Evolutionary conservation across 2,888 invertebrate genomes (phyloP).

Genomic region (Argyra leucocephala): DNA sequence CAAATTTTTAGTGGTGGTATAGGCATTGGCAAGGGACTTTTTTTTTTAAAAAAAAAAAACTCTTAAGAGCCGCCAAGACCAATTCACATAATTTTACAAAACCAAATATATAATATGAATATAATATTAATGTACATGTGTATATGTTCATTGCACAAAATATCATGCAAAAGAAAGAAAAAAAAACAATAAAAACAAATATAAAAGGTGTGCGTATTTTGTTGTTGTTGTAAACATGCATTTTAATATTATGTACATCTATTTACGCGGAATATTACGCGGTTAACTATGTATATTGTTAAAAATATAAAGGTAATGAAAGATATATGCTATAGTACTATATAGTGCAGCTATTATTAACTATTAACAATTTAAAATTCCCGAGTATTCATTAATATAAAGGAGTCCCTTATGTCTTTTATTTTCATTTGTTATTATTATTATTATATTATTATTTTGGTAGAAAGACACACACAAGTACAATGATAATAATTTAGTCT

Average conservation of each 20-base stretch:
- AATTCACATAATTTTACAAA: neutral
- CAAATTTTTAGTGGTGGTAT: no score
- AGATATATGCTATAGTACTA: neutral
- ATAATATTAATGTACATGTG: neutral
- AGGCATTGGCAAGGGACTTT: neutral
- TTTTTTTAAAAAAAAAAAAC: neutral
- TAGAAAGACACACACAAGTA: no score
- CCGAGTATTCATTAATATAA: neutral
- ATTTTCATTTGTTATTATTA: neutral
- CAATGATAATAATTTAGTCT: no score
- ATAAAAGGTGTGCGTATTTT: slow-evolving; percentile 1
- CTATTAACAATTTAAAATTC: neutral
- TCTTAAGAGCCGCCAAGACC: neutral
- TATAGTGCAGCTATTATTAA: neutral
- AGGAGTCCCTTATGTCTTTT: neutral
- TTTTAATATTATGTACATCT: neutral
- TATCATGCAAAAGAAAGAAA: neutral
- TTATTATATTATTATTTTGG: no score
- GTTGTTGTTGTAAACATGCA: neutral
- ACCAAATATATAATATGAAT: neutral
- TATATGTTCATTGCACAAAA: neutral
- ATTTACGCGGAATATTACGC: neutral
- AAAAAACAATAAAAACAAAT: neutral
- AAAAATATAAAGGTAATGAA: neutral
- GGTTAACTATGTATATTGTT: neutral